A percentile compares a stretch with the other conserved stretches of the same genome.
phyloP scores from a whole-genome alignment of 2,888 invertebrate genomes.

The Zele albiditarsus region DNA sequence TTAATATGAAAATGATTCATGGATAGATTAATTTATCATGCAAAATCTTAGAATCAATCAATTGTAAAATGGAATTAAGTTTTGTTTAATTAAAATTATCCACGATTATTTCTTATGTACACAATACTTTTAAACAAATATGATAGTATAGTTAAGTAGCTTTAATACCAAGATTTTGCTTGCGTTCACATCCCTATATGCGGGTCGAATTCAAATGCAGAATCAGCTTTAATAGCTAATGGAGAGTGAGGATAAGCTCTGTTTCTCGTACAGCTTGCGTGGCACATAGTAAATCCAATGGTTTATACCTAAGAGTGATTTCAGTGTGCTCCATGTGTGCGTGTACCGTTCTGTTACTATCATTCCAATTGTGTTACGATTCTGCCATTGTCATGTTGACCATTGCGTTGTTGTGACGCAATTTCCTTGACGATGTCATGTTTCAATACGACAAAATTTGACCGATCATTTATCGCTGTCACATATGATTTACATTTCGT shows the following conservation, averaged over 20 bases:
- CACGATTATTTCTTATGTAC: no score
- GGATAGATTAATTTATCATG: no score
- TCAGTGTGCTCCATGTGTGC: not conserved
- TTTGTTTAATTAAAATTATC: no score
- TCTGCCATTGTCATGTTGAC: not conserved
- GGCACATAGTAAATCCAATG: not conserved
- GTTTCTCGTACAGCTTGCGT: constrained; percentile 41
- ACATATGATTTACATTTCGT: not conserved
- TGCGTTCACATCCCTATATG: constrained; percentile 41
- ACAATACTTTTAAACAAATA: not conserved
- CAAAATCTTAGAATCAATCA: no score
- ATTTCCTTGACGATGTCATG: not conserved
- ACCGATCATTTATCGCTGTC: no score
- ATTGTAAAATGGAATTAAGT: not conserved
- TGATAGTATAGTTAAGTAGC: not conserved
- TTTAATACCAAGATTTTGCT: constrained; percentile 28
- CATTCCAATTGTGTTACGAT: not conserved
- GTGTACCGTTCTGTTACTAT: not conserved
- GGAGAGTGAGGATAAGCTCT: constrained; percentile 39
- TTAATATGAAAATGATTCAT: not conserved
- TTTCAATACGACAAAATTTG: no score
- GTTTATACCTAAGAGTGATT: not conserved
- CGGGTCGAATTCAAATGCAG: constrained; percentile 40
- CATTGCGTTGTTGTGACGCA: not conserved
- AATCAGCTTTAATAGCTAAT: constrained; percentile 44